These are phyloP conservation scores for Scomberomorus guttatus DNA, from an alignment of 2,797 vertebrate genomes.

Conservation along the genomic window DNA sequence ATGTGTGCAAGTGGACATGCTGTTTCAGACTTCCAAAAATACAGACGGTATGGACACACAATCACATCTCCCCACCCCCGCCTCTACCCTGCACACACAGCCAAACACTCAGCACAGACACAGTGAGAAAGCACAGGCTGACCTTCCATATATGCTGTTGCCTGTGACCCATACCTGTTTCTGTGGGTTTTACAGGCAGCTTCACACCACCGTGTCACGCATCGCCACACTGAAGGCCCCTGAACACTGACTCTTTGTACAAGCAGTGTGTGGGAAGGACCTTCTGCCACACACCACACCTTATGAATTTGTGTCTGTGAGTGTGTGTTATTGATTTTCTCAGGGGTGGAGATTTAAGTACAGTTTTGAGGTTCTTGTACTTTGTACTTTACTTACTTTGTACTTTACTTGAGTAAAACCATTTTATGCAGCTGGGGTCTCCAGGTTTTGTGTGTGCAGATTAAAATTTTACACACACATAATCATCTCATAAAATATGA, in stretches of 20 bases:
- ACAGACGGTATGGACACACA: constrained; percentile 59
- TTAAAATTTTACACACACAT: background rate
- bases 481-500: background rate
- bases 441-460: too few species aligned
- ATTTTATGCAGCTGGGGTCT: background rate
- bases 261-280: constrained; percentile 69
- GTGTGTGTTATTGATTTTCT: constrained; percentile 1
- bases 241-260: constrained; percentile 83
- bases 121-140: constrained; percentile 71
- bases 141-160: constrained; percentile 72
- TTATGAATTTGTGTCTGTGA: constrained; percentile 26
- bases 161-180: constrained; percentile 82
- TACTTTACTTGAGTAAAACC: background rate
- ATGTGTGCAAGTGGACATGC: constrained; percentile 61
- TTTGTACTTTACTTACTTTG: too few species aligned
- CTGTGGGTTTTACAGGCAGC: constrained; percentile 81
- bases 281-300: constrained; percentile 43
- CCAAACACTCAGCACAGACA: constrained; percentile 61
- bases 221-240: constrained; percentile 71
- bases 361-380: too few species aligned
- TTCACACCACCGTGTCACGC: constrained; percentile 75
- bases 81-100: constrained; percentile 51
- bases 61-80: constrained; percentile 31
- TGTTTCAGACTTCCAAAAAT: constrained; percentile 78
- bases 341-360: background rate